These are phyloP conservation scores for Microhierax caerulescens DNA, from an alignment of 2,797 vertebrate genomes.

Conservation along the genomic window DNA sequence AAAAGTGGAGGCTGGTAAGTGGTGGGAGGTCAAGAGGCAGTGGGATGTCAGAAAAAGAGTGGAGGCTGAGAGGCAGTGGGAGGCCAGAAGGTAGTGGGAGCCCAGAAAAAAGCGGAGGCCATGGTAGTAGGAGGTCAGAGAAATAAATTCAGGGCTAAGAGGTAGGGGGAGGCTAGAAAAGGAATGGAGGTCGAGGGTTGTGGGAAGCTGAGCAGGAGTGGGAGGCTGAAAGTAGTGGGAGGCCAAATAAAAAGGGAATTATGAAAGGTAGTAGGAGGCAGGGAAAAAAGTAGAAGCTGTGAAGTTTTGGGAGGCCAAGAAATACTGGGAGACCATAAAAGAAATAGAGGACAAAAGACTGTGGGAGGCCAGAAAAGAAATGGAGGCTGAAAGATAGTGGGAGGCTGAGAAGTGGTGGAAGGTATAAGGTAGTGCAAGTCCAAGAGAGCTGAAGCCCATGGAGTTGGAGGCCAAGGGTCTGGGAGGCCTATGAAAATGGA, in stretches of 20 bases:
- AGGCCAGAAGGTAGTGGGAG: neutral
- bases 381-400: neutral
- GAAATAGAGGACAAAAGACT: too few species aligned
- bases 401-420: neutral
- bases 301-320: too few species aligned
- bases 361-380: neutral
- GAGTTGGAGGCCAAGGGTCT: neutral
- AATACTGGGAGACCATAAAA: too few species aligned
- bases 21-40: neutral
- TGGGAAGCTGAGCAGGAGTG: too few species aligned
- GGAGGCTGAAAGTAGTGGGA: neutral
- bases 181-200: too few species aligned
- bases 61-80: too few species aligned
- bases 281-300: too few species aligned
- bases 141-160: too few species aligned
- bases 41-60: neutral
- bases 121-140: too few species aligned
- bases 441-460: neutral
- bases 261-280: too few species aligned
- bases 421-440: neutral
- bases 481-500: neutral
- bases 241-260: too few species aligned
- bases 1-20: too few species aligned
- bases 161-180: neutral
- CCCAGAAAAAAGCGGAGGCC: neutral